These are phyloP conservation scores for Macrotus californicus DNA, from an alignment of 2,113 vertebrate genomes.

Conservation along the genomic window DNA sequence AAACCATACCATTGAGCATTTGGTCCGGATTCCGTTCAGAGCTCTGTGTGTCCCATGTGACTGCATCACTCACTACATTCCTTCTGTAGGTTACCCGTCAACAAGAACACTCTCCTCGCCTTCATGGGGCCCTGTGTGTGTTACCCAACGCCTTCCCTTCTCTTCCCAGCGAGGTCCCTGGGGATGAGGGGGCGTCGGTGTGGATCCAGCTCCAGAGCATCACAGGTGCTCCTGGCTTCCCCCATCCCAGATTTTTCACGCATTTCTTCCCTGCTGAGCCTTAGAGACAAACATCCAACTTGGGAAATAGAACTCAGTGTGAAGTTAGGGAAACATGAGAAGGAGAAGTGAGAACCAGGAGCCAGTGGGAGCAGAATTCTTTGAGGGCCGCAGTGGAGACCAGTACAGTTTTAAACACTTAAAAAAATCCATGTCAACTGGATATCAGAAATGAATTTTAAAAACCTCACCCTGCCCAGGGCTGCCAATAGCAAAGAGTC, in stretches of 20 bases:
- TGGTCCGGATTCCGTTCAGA: neutral
- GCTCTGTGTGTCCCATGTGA: neutral
- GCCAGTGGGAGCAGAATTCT: neutral
- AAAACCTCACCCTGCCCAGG: slow-evolving; percentile 58
- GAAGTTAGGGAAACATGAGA: neutral
- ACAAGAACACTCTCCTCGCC: accelerated
- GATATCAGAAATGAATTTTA: slow-evolving; percentile 67
- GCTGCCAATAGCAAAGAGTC: slow-evolving; percentile 59
- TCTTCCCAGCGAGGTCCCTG: neutral
- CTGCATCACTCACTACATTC: accelerated
- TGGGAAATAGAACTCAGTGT: neutral
- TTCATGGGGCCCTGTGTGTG: accelerated
- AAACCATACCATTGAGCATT: neutral
- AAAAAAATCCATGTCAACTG: slow-evolving; percentile 53
- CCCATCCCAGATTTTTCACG: neutral
- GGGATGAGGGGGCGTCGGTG: accelerated
- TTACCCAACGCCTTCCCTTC: accelerated
- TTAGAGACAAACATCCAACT: neutral
- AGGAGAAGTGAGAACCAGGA: neutral
- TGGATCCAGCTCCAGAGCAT: neutral
- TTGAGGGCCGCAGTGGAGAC: neutral
- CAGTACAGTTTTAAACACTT: slow-evolving; percentile 50
- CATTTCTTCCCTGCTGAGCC: neutral
- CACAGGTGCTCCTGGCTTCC: neutral
- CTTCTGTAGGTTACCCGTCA: neutral